Conservation (phyloP, 1,140 invertebrate genomes). For the Sitophilus oryzae region DNA sequence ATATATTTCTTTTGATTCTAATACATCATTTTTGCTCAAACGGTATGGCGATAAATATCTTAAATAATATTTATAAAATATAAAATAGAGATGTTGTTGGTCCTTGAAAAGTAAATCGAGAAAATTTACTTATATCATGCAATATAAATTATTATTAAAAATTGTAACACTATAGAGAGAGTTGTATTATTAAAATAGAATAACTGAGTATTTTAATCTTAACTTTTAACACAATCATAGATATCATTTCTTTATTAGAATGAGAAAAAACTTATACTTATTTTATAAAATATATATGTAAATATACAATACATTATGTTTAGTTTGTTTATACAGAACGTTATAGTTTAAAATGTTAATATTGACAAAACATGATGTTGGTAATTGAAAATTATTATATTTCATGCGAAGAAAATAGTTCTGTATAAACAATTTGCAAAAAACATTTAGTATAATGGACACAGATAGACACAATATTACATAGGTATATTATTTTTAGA, state of each 20-base stretch:
- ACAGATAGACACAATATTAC: conserved; percentile 11
- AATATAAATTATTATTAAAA: not conserved
- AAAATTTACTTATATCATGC: not conserved
- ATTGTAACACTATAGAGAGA: no score
- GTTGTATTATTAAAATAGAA: no score
- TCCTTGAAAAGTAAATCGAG: not conserved
- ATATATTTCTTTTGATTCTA: no score
- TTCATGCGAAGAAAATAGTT: not conserved
- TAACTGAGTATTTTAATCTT: no score
- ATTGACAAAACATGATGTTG: not conserved
- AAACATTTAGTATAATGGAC: conserved; percentile 16
- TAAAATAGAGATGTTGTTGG: conserved; percentile 1
- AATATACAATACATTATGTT: conserved; percentile 15
- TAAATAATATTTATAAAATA: not conserved
- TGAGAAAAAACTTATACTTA: conserved; percentile 7
- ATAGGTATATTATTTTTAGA: conserved; percentile 9
- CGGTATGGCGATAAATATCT: not conserved
- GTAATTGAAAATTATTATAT: not conserved
- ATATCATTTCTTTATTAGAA: no score
- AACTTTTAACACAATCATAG: no score
- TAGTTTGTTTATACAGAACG: not conserved
- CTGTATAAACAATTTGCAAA: conserved; percentile 3
- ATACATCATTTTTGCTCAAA: no score
- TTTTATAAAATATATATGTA: conserved; percentile 21
- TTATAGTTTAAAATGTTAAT: not conserved